phyloP scores from a whole-genome alignment of 2,888 invertebrate genomes.

The Stramonita haemastoma region DNA sequence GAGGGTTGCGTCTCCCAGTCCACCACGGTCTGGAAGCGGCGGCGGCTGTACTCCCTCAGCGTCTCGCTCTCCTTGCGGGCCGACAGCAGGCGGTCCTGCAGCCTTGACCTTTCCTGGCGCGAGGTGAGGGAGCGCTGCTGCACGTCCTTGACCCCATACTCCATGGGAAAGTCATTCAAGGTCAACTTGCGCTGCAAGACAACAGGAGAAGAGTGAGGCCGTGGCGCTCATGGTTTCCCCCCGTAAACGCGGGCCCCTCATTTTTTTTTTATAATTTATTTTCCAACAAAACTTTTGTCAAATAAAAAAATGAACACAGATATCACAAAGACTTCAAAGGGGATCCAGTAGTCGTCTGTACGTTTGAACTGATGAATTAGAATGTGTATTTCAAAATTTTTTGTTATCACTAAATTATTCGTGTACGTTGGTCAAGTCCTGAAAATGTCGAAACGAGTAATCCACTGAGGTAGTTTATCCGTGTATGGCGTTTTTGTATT shows the following conservation, averaged over 20 bases:
- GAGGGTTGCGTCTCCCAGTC: not conserved
- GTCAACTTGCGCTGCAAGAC: conserved; percentile 60
- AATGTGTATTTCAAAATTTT: too few species aligned
- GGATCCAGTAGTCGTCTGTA: not conserved
- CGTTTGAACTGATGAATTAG: too few species aligned
- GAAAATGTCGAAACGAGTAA: too few species aligned
- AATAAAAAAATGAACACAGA: too few species aligned
- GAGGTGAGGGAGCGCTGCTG: conserved; percentile 52
- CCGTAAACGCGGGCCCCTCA: conserved; percentile 5
- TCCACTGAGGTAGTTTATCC: too few species aligned
- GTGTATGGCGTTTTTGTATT: too few species aligned
- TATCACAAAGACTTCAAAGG: not conserved
- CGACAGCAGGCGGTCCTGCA: conserved; percentile 46
- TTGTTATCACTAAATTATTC: too few species aligned
- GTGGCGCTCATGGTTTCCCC: not conserved
- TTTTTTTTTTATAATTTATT: not conserved
- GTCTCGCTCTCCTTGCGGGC: conserved; percentile 56
- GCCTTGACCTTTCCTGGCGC: conserved; percentile 46
- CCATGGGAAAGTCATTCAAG: conserved; percentile 64
- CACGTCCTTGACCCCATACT: conserved; percentile 53
- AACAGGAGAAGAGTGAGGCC: conserved; percentile 49
- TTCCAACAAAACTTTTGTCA: not conserved
- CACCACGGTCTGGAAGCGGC: conserved; percentile 61
- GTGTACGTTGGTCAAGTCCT: too few species aligned
- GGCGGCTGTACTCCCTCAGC: conserved; percentile 57